Percentiles rank a stretch among this genome's conserved stretches.
Evolutionary conservation across 2,797 vertebrate genomes (phyloP).

Genomic region (Sitta carolinensis): DNA sequence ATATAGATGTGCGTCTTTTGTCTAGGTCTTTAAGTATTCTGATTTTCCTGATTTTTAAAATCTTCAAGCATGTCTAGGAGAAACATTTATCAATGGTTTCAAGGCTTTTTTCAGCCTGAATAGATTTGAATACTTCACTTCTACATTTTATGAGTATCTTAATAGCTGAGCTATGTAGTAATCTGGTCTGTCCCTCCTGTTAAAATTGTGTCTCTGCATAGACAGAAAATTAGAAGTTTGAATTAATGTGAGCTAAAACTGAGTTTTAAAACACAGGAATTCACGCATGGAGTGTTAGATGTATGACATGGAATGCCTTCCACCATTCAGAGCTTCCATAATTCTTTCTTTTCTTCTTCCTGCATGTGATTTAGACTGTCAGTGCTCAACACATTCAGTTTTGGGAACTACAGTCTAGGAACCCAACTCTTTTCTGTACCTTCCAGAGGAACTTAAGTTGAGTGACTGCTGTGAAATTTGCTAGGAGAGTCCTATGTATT

Average conservation of each 20-base stretch:
- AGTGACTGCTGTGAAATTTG: not conserved
- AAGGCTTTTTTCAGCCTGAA: not conserved
- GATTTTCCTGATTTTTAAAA: not conserved
- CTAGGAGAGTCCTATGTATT: not conserved
- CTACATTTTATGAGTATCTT: not conserved
- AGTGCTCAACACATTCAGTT: not conserved
- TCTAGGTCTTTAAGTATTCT: not conserved
- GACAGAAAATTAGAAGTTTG: not conserved
- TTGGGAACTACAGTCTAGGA: not conserved
- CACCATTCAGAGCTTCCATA: not conserved
- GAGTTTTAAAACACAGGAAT: not conserved
- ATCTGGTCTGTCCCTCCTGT: not conserved
- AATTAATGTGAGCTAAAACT: not conserved
- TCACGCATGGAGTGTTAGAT: not conserved
- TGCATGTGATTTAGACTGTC: not conserved
- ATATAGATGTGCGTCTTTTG: not conserved
- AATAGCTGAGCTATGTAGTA: not conserved
- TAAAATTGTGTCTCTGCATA: not conserved
- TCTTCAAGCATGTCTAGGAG: not conserved
- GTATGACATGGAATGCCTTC: not conserved
- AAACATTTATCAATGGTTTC: not conserved
- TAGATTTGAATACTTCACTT: not conserved
- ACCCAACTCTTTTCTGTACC: not conserved
- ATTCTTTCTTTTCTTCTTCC: not conserved
- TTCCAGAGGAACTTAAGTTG: not conserved